These are phyloP conservation scores for Bombus waltoni DNA, from an alignment of 1,140 invertebrate species.

Conservation along the genomic window DNA sequence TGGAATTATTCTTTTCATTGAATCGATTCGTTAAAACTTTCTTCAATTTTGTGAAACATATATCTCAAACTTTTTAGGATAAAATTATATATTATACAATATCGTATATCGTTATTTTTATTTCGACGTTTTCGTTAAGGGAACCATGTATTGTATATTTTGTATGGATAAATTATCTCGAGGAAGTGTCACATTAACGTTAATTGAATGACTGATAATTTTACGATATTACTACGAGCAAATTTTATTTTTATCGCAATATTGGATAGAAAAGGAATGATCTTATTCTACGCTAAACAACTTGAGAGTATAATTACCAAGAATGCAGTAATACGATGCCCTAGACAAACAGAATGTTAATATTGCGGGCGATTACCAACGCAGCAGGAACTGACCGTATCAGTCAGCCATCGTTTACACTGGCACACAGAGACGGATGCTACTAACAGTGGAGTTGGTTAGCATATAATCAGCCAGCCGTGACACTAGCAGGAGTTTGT, in stretches of 20 bases:
- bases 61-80: neutral
- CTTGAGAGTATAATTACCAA: slow-evolving; percentile 25
- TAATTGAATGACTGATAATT: no score
- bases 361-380: slow-evolving; percentile 36
- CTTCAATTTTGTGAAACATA: neutral
- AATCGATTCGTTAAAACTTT: neutral
- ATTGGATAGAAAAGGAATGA: no score
- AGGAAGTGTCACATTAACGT: no score
- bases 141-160: neutral
- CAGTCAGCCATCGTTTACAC: slow-evolving; percentile 49
- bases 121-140: no score
- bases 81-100: neutral
- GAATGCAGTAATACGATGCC: slow-evolving; percentile 16
- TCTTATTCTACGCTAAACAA: neutral
- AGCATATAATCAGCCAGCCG: slow-evolving; percentile 38
- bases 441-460: slow-evolving; percentile 25
- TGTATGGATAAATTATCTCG: no score
- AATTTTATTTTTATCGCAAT: no score
- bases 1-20: neutral
- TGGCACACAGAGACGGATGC: neutral
- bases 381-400: slow-evolving; percentile 45
- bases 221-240: no score
- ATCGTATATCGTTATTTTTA: neutral
- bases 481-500: slow-evolving; percentile 28
- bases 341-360: slow-evolving; percentile 26